phyloP scores from a whole-genome alignment of 2,797 vertebrate genomes.

The Spinibarbus caldwelli region DNA sequence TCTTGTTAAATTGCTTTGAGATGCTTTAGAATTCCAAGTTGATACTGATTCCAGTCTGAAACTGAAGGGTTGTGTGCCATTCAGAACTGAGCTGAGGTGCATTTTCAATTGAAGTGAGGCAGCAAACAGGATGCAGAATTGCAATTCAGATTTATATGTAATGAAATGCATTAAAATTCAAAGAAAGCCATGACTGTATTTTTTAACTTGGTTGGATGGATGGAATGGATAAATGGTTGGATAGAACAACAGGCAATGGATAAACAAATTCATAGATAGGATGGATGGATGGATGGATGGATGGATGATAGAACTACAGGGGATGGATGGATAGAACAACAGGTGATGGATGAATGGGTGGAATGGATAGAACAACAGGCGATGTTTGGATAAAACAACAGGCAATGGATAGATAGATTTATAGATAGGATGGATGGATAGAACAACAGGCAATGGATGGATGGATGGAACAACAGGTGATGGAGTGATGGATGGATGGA shows the following conservation, averaged over 20 bases:
- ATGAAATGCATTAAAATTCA: neutral
- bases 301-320: too few relatives aligned
- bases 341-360: neutral
- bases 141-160: neutral
- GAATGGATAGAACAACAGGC: too few relatives aligned
- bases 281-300: too few relatives aligned
- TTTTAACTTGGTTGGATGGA: neutral
- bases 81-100: neutral
- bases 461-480: too few relatives aligned
- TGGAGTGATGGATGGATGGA: too few relatives aligned
- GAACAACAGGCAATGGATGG: too few relatives aligned
- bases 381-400: too few relatives aligned
- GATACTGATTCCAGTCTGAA: neutral
- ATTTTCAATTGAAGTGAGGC: neutral
- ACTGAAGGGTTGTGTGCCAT: neutral
- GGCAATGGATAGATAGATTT: too few relatives aligned
- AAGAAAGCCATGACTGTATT: neutral
- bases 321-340: too few relatives aligned
- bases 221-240: neutral
- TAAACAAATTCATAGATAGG: neutral
- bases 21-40: neutral
- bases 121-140: neutral
- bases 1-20: neutral
- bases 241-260: neutral
- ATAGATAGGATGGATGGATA: too few relatives aligned